A percentile compares a stretch with the other conserved stretches of the same genome.
These are phyloP conservation scores for Neolamprologus hecqui DNA, from an alignment of 2,113 vertebrate genomes.

Conservation along the genomic window DNA sequence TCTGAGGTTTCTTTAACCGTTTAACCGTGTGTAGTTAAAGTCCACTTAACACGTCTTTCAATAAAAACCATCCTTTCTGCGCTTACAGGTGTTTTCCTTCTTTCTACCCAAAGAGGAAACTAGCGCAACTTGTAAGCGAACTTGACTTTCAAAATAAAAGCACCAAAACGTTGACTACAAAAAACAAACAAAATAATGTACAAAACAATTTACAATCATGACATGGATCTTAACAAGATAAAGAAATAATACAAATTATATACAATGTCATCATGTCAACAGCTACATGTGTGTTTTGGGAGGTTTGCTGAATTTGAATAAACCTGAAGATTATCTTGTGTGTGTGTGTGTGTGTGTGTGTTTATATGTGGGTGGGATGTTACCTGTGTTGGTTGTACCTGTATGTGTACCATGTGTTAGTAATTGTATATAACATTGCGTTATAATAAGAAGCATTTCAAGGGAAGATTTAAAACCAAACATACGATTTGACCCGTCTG, in stretches of 20 bases:
- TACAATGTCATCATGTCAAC: too few relatives aligned
- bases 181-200: too few relatives aligned
- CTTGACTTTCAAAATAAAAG: accelerated
- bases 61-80: too few relatives aligned
- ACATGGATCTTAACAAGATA: too few relatives aligned
- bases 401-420: background rate
- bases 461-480: background rate
- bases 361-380: background rate
- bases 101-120: too few relatives aligned
- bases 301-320: slow-evolving; percentile 4
- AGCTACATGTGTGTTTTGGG: background rate
- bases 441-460: background rate
- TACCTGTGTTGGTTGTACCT: background rate
- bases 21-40: too few relatives aligned
- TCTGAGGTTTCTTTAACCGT: too few relatives aligned
- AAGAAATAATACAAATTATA: too few relatives aligned
- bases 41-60: too few relatives aligned
- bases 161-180: accelerated
- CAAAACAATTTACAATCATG: too few relatives aligned
- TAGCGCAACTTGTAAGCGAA: accelerated
- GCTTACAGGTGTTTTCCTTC: accelerated
- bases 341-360: background rate
- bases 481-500: accelerated
- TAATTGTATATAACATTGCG: background rate
- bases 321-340: background rate